Evolutionary conservation across 2,888 invertebrate genomes (phyloP).

Genomic region (Antitype chi): DNA sequence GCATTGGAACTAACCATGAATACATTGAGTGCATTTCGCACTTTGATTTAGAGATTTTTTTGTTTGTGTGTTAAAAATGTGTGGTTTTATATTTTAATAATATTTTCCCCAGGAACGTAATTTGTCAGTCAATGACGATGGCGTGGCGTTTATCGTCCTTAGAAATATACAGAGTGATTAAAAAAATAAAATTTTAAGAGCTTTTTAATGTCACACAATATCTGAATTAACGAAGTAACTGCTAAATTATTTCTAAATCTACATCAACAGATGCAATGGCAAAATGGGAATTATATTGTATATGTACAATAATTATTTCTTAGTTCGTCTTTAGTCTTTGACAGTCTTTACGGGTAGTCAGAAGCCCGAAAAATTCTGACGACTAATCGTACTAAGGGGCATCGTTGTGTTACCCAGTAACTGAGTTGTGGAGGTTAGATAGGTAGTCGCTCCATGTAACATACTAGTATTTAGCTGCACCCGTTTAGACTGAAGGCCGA

Average conservation of each 20-base stretch:
- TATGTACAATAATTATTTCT: neutral
- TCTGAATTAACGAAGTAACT: neutral
- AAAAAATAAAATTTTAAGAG: neutral
- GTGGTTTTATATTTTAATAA: neutral
- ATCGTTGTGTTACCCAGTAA: neutral
- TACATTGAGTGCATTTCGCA: constrained; percentile 15
- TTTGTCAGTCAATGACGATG: no score
- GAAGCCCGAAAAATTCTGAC: neutral
- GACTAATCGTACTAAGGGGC: neutral
- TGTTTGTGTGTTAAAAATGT: neutral
- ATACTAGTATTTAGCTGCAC: neutral
- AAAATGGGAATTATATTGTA: neutral
- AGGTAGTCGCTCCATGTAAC: neutral
- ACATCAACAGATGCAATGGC: no score
- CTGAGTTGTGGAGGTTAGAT: no score
- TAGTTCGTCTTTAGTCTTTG: neutral
- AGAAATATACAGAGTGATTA: neutral
- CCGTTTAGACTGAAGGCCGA: neutral
- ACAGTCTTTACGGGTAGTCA: neutral
- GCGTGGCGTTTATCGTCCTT: neutral
- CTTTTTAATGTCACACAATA: neutral
- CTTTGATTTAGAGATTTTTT: constrained; percentile 3
- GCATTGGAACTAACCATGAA: constrained; percentile 15
- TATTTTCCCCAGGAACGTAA: no score
- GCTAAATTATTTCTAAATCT: neutral